Conservation (phyloP, 64 coral and sea anemone genomes). For the Astreopora myriophthalma region DNA sequence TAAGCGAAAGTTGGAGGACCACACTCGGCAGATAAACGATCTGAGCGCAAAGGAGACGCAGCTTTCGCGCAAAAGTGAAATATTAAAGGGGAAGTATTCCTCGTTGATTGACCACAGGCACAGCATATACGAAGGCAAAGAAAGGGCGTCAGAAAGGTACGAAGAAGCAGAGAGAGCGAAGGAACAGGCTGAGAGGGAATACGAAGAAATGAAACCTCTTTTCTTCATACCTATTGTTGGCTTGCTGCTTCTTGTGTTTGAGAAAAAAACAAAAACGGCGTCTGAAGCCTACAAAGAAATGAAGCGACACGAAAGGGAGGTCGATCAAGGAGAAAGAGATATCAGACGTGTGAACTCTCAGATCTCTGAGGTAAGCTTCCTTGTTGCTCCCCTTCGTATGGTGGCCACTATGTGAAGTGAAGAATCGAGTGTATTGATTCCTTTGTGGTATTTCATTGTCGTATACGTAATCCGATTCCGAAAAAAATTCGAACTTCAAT, state of each 20-base stretch:
- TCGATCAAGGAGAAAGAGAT: constrained; percentile 16
- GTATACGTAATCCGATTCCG: too few relatives aligned
- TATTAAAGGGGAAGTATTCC: not conserved
- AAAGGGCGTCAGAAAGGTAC: not conserved
- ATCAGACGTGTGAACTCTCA: not conserved
- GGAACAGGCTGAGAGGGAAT: not conserved
- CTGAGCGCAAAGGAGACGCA: not conserved
- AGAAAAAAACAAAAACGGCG: constrained; percentile 12
- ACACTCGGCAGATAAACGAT: constrained; percentile 39
- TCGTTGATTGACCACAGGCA: not conserved
- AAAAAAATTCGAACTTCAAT: too few relatives aligned
- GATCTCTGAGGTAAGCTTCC: constrained; percentile 24
- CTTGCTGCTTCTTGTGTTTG: not conserved
- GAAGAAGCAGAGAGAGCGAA: not conserved
- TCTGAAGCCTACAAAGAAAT: constrained; percentile 13
- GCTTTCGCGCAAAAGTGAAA: not conserved
- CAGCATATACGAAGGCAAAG: not conserved
- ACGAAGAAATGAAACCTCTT: not conserved
- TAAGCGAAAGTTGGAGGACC: not conserved
- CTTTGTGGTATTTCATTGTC: not conserved
- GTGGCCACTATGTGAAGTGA: too few relatives aligned
- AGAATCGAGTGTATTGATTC: too few relatives aligned
- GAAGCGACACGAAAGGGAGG: not conserved
- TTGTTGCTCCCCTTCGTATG: too few relatives aligned
- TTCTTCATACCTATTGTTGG: constrained; percentile 29